Conservation (phyloP, 2,113 vertebrate species). For the Tylochromis polylepis region DNA sequence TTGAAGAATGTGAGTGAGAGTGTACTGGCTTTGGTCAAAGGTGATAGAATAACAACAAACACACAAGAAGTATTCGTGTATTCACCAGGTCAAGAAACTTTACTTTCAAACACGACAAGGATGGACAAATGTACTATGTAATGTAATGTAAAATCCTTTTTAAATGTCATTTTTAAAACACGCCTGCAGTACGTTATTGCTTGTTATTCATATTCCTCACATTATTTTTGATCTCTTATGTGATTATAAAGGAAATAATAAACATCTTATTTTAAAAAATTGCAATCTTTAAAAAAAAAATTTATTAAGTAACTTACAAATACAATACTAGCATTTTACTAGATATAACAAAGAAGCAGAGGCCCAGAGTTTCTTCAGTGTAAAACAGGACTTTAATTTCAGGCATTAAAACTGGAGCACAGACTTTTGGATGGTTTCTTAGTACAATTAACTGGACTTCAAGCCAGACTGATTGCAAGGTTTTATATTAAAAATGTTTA, state of each 20-base stretch:
- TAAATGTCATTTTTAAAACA: not conserved
- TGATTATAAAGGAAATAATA: not conserved
- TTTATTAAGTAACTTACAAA: not conserved
- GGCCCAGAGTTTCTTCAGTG: not conserved
- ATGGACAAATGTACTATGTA: not conserved
- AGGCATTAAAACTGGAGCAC: not conserved
- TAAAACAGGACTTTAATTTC: not conserved
- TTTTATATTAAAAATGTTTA: not conserved
- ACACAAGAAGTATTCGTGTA: not conserved
- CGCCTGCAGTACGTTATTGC: no score
- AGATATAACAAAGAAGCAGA: not conserved
- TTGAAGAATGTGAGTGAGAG: not conserved
- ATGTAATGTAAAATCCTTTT: not conserved
- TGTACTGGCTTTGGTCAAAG: not conserved
- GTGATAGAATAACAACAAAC: not conserved
- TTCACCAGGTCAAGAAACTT: not conserved
- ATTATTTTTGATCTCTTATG: not conserved
- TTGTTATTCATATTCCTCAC: not conserved
- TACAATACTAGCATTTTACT: not conserved
- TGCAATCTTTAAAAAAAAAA: not conserved
- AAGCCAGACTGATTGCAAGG: not conserved
- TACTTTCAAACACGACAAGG: not conserved
- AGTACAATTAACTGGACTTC: not conserved
- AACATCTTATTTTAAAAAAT: not conserved
- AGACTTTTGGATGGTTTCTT: not conserved